Evolutionary conservation across 2,888 invertebrate genomes (phyloP).

Genomic region (Terebella lapidaria): DNA sequence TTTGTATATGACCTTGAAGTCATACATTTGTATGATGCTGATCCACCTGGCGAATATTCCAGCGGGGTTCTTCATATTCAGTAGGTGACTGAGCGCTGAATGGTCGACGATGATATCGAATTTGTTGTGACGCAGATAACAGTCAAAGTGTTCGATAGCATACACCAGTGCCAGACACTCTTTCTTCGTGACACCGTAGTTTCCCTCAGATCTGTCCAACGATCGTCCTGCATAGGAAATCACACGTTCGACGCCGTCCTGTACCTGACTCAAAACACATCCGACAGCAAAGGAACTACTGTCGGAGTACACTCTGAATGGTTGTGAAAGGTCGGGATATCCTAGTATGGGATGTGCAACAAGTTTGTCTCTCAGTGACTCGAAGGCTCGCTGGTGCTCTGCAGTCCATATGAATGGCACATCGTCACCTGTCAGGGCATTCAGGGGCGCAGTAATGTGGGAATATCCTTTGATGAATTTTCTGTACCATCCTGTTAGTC

Average conservation of each 20-base stretch:
- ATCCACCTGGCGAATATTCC: not conserved
- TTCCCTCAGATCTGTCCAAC: not conserved
- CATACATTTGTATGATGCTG: not conserved
- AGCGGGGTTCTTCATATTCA: not conserved
- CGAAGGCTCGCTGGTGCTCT: conserved; percentile 2
- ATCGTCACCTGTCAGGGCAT: not conserved
- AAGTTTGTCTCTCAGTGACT: not conserved
- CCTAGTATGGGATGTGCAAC: not conserved
- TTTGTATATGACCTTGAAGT: not conserved
- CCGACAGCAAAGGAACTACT: not conserved
- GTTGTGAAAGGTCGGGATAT: not conserved
- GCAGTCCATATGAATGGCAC: not conserved
- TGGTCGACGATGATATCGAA: not conserved
- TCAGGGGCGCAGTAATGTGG: conserved; percentile 2
- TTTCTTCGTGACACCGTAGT: conserved; percentile 5
- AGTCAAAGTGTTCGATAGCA: not conserved
- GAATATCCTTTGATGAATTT: conserved; percentile 1
- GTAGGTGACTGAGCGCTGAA: not conserved
- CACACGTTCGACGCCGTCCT: not conserved
- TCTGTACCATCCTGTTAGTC: not conserved
- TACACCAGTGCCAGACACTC: conserved; percentile 7
- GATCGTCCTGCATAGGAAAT: conserved; percentile 4
- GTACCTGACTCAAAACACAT: conserved; percentile 1
- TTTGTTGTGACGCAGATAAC: not conserved
- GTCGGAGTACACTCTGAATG: conserved; percentile 5